phyloP scores from a whole-genome alignment of 2,797 vertebrate genomes.

The Allobates femoralis region DNA sequence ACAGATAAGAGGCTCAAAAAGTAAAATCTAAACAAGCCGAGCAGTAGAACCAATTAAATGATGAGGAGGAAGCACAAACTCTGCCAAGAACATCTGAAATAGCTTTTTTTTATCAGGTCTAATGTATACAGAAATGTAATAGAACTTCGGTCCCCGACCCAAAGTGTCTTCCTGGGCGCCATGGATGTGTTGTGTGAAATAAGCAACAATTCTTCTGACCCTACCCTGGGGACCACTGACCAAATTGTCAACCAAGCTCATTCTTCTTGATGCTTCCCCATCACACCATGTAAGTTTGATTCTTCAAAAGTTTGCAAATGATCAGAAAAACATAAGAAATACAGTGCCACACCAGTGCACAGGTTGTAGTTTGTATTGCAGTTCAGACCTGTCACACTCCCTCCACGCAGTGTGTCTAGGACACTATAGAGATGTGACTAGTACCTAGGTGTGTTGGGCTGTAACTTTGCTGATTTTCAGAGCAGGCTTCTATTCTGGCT shows the following conservation, averaged over 20 bases:
- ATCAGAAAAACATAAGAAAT: background rate
- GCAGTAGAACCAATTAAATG: conserved; percentile 17
- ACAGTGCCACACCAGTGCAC: background rate
- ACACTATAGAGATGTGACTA: too few species aligned
- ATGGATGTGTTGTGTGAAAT: background rate
- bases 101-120: background rate
- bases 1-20: conserved; percentile 29
- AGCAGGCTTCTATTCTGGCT: too few species aligned
- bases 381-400: too few species aligned
- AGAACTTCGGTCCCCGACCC: background rate
- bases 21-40: conserved; percentile 16
- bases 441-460: too few species aligned
- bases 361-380: background rate
- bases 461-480: too few species aligned
- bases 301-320: background rate
- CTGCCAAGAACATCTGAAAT: conserved; percentile 10
- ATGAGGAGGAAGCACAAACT: background rate
- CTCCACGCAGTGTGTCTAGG: too few species aligned
- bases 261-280: background rate
- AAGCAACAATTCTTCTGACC: background rate
- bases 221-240: background rate
- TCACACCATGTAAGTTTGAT: background rate
- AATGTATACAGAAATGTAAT: background rate
- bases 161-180: background rate
- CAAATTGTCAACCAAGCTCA: background rate